Base-by-base conservation (phyloP, 2,888 invertebrate genomes). In the Leptura quadrifasciata region DNA sequence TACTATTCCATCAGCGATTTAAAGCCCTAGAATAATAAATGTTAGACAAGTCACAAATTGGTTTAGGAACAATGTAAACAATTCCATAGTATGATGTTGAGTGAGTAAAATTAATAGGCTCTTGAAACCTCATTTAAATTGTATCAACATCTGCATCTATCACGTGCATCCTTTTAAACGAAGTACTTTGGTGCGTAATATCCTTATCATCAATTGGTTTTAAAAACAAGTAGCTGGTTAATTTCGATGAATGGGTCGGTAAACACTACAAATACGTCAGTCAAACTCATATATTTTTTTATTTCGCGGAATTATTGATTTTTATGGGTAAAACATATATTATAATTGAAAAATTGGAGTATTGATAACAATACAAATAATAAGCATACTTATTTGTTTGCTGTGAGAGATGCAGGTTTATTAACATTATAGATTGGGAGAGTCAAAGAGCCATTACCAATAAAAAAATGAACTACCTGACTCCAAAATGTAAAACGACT, bases 11-110 rank as follows among this genome's bases (percentile, higher is more conserved):
- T 47, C 47, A 47, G 5, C 47, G 47, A 47, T 47, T 47, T n/a
- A 47, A 47, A n/a, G 15, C n/a, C 47, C 47, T 47, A 47, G 5
- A 47, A 47, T 47, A 47, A 47, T 47, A 47, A 47, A 47, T 47
- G 47, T 47, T 47, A n/a, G 47, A n/a, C 47, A n/a, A 47, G 47
- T 47, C 47, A 47, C 47, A 47, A 47, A 47, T 47, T 47, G 47
- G 47, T n/a, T n/a, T 47, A 5, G 47, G n/a, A 47, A 5, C 47
- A 47, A 47, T n/a, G 47, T 47, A 47, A 47, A 47, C 47, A 47
- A 47, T 47, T 47, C n/a, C n/a, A n/a, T 15, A 47, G 47, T 47
- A n/a, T 47, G 47, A 47, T 47, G 47, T 47, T 47, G 47, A 47
- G n/a, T n/a, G 47, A 47, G n/a, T 47, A n/a, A 47, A 47, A 47